Evolutionary conservation across 2,113 vertebrate genomes (phyloP).

Genomic region (Thunnus maccoyii): DNA sequence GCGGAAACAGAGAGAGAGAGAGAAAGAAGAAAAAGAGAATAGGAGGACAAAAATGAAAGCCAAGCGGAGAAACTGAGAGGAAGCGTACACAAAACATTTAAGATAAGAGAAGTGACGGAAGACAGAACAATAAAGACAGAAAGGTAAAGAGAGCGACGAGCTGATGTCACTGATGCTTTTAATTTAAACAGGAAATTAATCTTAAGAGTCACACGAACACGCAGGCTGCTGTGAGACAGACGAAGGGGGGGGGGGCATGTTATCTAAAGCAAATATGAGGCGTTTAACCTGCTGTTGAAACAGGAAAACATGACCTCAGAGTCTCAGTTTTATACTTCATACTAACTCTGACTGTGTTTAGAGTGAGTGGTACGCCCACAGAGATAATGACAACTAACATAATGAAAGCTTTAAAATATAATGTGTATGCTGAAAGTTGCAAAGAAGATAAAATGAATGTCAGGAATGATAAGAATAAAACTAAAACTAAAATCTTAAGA

Average conservation of each 20-base stretch:
- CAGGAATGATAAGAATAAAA: no score
- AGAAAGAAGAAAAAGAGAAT: no score
- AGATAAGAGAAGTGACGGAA: neutral
- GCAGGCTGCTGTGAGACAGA: neutral
- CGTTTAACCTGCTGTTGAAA: neutral
- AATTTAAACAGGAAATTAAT: conserved; percentile 57
- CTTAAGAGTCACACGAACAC: conserved; percentile 1
- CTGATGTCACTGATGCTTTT: neutral
- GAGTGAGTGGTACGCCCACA: no score
- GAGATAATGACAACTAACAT: no score
- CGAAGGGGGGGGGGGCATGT: neutral
- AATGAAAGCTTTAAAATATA: no score
- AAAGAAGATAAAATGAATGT: no score
- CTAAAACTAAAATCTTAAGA: no score
- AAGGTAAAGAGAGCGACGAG: neutral
- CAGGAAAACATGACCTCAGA: neutral
- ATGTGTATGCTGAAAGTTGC: no score
- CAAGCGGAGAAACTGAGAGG: neutral
- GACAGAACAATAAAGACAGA: neutral
- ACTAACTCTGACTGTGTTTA: no score
- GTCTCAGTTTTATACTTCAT: neutral
- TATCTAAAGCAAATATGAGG: conserved; percentile 54
- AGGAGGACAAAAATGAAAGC: neutral
- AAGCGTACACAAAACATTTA: neutral
- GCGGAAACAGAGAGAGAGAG: neutral